Evolutionary conservation across 2,113 vertebrate genomes (phyloP), one percentile per base, ranked within the genome.

Genomic region (Oryzias melastigma): DNA sequence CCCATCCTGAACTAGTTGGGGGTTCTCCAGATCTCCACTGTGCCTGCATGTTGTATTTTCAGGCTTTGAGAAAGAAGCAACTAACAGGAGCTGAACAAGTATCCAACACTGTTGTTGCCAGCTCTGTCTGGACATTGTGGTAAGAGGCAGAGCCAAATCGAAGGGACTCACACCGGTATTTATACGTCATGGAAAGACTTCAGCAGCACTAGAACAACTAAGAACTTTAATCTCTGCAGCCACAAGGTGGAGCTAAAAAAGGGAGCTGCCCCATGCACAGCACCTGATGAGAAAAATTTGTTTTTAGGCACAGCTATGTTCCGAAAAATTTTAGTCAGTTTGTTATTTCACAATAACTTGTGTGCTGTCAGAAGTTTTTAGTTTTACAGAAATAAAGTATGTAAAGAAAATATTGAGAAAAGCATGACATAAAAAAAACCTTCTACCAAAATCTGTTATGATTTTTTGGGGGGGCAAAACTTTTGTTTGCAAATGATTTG

Each of bases 1-100:
- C 6, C 88, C 90, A 17, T 85, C 58, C 25, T 86, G 83, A 17
- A 14, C 80, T 14, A 91, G 43, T 24, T 83, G 75, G 1, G 87
- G 83, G 1, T 55, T 65, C 53, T 87, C 83, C 14, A 69, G 51
- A 25, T 78, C 81, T 42, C 84, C 88, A 49, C 48, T 84, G 7
- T 27, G 75, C 7, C 35, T 59, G 62, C 90, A 91, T 16, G 76
- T 46, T 1, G 19, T 40, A 16, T 85, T 70, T 50, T 84, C 72
- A 45, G 78, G 64, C 13, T 58, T 58, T 52, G 79, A 84, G 41
- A 84, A 54, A 58, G 65, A 64, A 2, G 12, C 74, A 52, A 85
- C 48, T 25, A 89, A 17, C 17, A 86, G 14, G 5, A 91, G n/a
- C 14, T 83, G 77, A 52, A 88, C 65, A 18, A 86, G 60, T 29